phyloP scores from a whole-genome alignment of 2,797 vertebrate species.

The Kryptopterus vitreolus region DNA sequence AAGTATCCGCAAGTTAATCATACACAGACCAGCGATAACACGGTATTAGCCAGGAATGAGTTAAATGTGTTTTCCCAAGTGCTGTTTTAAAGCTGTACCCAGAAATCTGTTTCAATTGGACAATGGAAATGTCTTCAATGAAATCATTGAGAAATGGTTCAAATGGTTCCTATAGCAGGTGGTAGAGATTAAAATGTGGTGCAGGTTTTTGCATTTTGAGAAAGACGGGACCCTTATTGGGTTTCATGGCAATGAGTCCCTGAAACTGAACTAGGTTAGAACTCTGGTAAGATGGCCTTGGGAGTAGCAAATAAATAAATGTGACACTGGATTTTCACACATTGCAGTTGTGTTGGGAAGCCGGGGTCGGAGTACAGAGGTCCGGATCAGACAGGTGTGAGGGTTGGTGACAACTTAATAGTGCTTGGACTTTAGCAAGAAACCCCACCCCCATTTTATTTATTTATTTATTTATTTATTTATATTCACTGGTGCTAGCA shows the following conservation, averaged over 20 bases:
- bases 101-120: not conserved
- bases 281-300: not conserved
- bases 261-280: not conserved
- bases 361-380: too few species aligned
- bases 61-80: not conserved
- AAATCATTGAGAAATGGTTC: not conserved
- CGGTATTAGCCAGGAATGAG: not conserved
- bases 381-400: too few species aligned
- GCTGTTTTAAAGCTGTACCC: not conserved
- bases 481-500: not conserved
- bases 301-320: not conserved
- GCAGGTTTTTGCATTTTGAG: not conserved
- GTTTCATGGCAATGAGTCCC: not conserved
- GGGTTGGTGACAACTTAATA: not conserved
- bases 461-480: not conserved
- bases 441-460: not conserved
- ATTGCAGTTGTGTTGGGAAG: not conserved
- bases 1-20: slow-evolving; percentile 5
- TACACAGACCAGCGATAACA: not conserved
- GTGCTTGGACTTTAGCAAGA: not conserved
- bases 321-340: too few species aligned
- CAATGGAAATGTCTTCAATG: not conserved
- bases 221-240: not conserved
- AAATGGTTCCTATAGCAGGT: not conserved
- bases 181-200: not conserved